Evolutionary conservation across 2,888 invertebrate species (phyloP), one percentile per base, ranked within the genome.

Genomic region (Scaptomyza reducta): DNA sequence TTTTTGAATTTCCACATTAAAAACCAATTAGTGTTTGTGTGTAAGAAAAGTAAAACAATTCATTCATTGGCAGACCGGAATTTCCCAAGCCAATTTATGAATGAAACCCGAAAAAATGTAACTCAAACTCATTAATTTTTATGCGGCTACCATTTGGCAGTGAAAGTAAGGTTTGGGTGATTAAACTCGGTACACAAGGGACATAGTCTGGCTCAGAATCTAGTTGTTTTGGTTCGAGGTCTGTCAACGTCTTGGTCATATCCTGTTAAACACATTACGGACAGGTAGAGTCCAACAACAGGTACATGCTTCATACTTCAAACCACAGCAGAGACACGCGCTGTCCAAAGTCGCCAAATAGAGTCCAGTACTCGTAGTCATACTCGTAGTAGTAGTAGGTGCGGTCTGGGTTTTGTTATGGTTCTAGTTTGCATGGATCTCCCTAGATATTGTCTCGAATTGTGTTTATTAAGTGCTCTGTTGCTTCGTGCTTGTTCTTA

Each of bases 181-280:
- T 82, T 86, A 86, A 79, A 77, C 68, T 56, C 55, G 27, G 56
- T 40, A 59, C 63, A 60, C 53, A 55, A 22, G 38, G 83, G 45
- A 66, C 72, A 56, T 69, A 42, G 76, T 67, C 73, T 74, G 68
- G 33, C 42, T 16, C 22, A 50, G 42, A 13, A 18, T 42, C 22
- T 42, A 22, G 42, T 47, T 14, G 46, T 16, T 47, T 5, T 47
- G 46, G 44, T n/a, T n/a, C 13, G 58, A 55, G 33, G 41, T 45
- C 54, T 51, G 44, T 38, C 55, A 50, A 55, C 41, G 74, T 70
- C 70, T 70, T 75, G 76, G 55, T 78, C 80, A 87, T 83, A 83
- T 83, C 82, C 82, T 83, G 82, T 78, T 78, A 84, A 87, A 87
- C 78, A 87, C 70, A 84, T 73, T 87, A 70, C 60, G 46, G 51